phyloP scores from a whole-genome alignment of 2,797 vertebrate genomes.

The Pachyuromys duprasi region DNA sequence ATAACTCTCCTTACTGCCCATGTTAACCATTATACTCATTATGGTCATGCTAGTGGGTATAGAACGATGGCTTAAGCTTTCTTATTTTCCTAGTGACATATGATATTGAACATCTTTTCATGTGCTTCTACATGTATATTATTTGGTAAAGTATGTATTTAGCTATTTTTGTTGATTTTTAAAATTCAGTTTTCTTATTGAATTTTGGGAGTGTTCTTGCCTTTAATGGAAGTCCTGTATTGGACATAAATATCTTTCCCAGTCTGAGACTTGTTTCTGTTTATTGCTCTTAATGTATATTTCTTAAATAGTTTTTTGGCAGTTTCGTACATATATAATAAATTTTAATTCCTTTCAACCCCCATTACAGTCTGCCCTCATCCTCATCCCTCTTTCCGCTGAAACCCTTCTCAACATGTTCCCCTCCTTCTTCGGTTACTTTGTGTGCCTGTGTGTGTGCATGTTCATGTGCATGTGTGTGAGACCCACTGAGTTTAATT shows the following conservation, averaged over 20 bases:
- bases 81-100: background rate
- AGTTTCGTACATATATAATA: background rate
- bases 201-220: background rate
- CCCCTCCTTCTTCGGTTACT: background rate
- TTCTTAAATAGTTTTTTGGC: background rate
- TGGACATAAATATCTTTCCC: conserved; percentile 13
- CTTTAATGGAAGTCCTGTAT: conserved; percentile 6
- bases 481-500: background rate
- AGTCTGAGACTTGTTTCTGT: background rate
- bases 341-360: background rate
- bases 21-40: background rate
- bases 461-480: background rate
- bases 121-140: background rate
- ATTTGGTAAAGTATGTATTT: background rate
- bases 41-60: background rate
- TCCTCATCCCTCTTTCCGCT: no score
- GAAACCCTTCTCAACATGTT: background rate
- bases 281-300: background rate
- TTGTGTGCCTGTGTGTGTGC: background rate
- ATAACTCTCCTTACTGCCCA: background rate
- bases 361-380: background rate
- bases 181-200: background rate
- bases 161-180: background rate
- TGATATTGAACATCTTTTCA: background rate
- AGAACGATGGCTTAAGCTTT: background rate